Evolutionary conservation across 2,113 vertebrate genomes (phyloP), one percentile per base, ranked within the genome.

Genomic region (Pteronura brasiliensis): DNA sequence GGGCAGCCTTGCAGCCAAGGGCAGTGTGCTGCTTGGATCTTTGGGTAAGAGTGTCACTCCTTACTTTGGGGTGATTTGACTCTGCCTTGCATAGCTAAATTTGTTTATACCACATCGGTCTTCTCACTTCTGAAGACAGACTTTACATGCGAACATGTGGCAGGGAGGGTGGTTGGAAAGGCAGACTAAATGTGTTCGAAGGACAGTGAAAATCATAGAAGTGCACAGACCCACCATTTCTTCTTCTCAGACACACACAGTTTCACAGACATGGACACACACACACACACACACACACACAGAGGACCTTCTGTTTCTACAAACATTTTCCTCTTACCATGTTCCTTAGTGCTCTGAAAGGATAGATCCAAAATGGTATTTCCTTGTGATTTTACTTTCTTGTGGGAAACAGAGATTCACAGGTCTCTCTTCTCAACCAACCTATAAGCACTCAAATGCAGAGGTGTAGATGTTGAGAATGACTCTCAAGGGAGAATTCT

Each of bases 51-150:
- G 90, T 89, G 88, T 97, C 96, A 42, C 55, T 97, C 94, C 92
- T 97, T 96, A 98, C 96, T 95, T 96, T 91, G 57, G 81, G 79
- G 93, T 97, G 71, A 98, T 98, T 97, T 97, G 97, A 95, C 77
- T 97, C 93, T 98, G 94, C 88, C 97, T 98, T 6, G 25, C 96
- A 97, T 72, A 96, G n/a, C 36, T 93, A 80, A 79, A 95, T 93
- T 80, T 88, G 39, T 90, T 97, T 96, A 93, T 97, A 80, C 94
- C 89, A 52, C 63, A 12, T 74, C 8, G 61, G 76, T 94, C 83
- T 88, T 86, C n/a, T 95, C 63, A 17, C 96, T 81, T 97, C 91
- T 88, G 1, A 12, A 97, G 84, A 83, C 84, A 44, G 39, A 82
- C 79, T 77, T 96, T 65, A 7, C 0, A 0, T 42, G 85, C 52